Conservation (phyloP, 1,140 invertebrate species). For the Zaprionus ghesquierei region DNA sequence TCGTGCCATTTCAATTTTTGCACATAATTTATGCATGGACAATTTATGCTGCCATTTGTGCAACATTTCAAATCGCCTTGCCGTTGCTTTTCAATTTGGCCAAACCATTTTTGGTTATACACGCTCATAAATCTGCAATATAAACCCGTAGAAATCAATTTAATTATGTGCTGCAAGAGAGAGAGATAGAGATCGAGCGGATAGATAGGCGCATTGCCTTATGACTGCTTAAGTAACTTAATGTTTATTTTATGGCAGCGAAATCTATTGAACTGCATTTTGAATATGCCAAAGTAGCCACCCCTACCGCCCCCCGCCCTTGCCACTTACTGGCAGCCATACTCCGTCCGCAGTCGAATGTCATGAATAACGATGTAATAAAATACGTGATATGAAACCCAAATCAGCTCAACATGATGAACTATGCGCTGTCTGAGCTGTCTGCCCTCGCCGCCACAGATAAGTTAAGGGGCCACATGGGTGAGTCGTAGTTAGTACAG, state of each 20-base stretch:
- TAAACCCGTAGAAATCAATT: constrained; percentile 60
- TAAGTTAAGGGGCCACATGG: not conserved
- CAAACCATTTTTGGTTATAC: constrained; percentile 47
- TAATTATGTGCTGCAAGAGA: constrained; percentile 55
- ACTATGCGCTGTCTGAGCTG: constrained; percentile 44
- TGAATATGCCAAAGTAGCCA: constrained; percentile 54
- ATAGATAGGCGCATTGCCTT: not conserved
- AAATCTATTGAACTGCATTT: constrained; percentile 79
- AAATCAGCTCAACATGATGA: constrained; percentile 60
- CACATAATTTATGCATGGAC: constrained; percentile 62
- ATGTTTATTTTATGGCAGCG: constrained; percentile 72
- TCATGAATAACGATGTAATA: constrained; percentile 81
- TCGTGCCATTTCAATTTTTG: constrained; percentile 28
- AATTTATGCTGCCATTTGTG: constrained; percentile 68
- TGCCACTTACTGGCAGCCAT: constrained; percentile 44
- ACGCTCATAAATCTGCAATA: constrained; percentile 56
- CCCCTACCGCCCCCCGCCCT: too few species aligned
- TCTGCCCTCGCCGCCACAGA: constrained; percentile 30
- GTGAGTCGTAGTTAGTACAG: not conserved
- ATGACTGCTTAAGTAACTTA: constrained; percentile 59
- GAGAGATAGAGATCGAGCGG: not conserved
- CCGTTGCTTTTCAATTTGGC: constrained; percentile 66
- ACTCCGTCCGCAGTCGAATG: constrained; percentile 43
- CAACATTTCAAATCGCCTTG: constrained; percentile 54
- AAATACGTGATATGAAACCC: constrained; percentile 78